phyloP scores from a whole-genome alignment of 92 coral and sea anemone species.

The Galaxea fascicularis region DNA sequence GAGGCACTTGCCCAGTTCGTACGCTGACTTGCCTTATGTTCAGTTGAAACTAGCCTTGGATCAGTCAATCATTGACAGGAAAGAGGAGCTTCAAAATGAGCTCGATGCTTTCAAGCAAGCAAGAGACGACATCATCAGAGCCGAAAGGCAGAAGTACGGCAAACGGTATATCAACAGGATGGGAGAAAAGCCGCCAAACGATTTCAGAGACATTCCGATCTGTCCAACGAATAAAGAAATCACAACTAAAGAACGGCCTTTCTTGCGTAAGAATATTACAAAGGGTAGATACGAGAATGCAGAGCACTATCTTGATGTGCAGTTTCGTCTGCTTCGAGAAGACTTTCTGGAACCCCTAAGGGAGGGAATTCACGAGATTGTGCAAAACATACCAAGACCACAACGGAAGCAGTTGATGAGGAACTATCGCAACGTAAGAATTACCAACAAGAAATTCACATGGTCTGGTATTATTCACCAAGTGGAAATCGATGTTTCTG shows the following conservation, averaged over 20 bases:
- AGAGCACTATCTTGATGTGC: conserved; percentile 87
- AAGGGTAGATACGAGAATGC: conserved; percentile 72
- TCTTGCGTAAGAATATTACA: conserved; percentile 72
- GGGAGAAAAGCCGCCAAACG: conserved; percentile 72
- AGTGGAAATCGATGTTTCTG: conserved; percentile 65
- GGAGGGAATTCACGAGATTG: conserved; percentile 74
- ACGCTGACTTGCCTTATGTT: conserved; percentile 62
- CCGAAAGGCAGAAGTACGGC: conserved; percentile 45
- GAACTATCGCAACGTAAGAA: conserved; percentile 61
- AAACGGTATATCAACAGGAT: conserved; percentile 14
- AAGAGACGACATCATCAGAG: conserved; percentile 61
- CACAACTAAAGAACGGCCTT: conserved; percentile 67
- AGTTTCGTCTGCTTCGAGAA: conserved; percentile 83
- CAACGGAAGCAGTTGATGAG: conserved; percentile 65
- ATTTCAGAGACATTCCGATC: conserved; percentile 71
- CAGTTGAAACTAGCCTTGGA: conserved; percentile 49
- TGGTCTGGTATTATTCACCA: conserved; percentile 64
- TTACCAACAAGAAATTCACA: conserved; percentile 60
- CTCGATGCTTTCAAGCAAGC: conserved; percentile 50
- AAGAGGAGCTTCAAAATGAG: conserved; percentile 24
- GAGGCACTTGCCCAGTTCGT: conserved; percentile 68
- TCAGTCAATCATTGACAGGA: conserved; percentile 17
- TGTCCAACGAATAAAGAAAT: conserved; percentile 77
- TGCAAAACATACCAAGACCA: conserved; percentile 49
- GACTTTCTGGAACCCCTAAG: conserved; percentile 87